These are phyloP conservation scores for Camponotus pennsylvanicus DNA, from an alignment of 1,140 invertebrate species.

Conservation along the genomic window DNA sequence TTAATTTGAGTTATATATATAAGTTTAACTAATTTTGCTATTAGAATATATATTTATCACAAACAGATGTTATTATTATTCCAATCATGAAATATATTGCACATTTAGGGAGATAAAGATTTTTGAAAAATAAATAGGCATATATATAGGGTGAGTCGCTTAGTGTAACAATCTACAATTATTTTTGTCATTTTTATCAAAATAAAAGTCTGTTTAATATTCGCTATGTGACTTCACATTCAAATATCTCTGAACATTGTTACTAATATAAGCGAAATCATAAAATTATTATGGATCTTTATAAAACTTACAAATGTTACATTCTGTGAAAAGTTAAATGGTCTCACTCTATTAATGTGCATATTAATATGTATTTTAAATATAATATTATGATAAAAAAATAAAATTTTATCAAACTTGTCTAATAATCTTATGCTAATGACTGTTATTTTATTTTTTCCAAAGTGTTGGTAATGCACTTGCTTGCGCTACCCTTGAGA, in stretches of 20 bases:
- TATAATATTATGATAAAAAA: constrained; percentile 35
- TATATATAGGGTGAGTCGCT: constrained; percentile 36
- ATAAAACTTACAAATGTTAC: background rate
- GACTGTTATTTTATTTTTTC: constrained; percentile 77
- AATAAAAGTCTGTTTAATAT: background rate
- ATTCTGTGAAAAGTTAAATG: background rate
- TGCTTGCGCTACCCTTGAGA: constrained; percentile 82
- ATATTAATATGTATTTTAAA: constrained; percentile 39
- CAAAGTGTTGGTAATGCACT: constrained; percentile 84
- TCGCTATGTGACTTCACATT: background rate
- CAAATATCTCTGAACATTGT: background rate
- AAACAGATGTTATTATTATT: background rate
- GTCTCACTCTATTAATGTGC: constrained; percentile 8
- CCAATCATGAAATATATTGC: constrained; percentile 10
- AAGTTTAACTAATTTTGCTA: background rate
- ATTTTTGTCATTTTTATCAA: background rate
- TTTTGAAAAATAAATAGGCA: constrained; percentile 18
- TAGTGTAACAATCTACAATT: background rate
- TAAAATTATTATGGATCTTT: constrained; percentile 1
- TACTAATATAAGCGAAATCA: background rate
- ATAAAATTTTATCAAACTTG: constrained; percentile 37
- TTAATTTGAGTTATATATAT: background rate
- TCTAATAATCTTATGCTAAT: constrained; percentile 70
- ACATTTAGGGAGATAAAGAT: constrained; percentile 8
- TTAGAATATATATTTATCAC: background rate